Base-by-base conservation (phyloP, 2,888 invertebrate species). In the Megalurothrips usitatus region DNA sequence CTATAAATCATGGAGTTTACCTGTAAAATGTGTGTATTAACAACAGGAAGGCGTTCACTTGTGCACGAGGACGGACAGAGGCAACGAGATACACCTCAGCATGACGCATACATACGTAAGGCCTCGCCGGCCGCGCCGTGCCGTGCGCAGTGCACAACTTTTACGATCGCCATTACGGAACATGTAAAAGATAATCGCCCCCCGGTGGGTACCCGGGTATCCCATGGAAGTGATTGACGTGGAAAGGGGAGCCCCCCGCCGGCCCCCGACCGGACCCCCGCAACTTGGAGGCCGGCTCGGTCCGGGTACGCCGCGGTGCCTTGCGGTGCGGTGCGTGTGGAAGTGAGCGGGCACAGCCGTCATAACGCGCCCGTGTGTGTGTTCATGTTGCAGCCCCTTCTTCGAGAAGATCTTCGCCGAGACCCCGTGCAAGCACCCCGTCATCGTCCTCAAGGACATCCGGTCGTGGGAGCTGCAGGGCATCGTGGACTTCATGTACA, bases 401-500 rank as follows among this genome's bases (percentile, higher is more conserved):
- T 96, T 97, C 88, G 93, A 95, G 86, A 90, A 93, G 86, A 94
- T 96, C 86, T 95, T 96, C 87, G 92, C 94, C 85, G 96, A 96
- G 86, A 96, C 95, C 85, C 96, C 96, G 81, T 96, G 96, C 90
- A 95, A 96, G 87, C 96, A 97, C 87, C 96, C 96, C 78, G 95
- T 96, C 84, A 95, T 97, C 86, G 95, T 96, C 84, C 89, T 97
- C 83, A 96, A 96, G 87, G 96, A 96, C 89, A 94, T 96, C 87
- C 92, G 92, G 85, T 94, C 94, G 84, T 94, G 95, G 92, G 96
- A 96, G 85, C 93, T 97, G 83, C 94, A 95, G 85, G 94, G 95
- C 58, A 94, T 96, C 82, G 94, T 96, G 83, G 95, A 96, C 88
- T 97, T 96, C 86, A 96, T 96, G 96, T 97, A 97, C 88, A 93